These are phyloP conservation scores for Polyodon spathula DNA, from an alignment of 2,113 vertebrate genomes.

Conservation along the genomic window DNA sequence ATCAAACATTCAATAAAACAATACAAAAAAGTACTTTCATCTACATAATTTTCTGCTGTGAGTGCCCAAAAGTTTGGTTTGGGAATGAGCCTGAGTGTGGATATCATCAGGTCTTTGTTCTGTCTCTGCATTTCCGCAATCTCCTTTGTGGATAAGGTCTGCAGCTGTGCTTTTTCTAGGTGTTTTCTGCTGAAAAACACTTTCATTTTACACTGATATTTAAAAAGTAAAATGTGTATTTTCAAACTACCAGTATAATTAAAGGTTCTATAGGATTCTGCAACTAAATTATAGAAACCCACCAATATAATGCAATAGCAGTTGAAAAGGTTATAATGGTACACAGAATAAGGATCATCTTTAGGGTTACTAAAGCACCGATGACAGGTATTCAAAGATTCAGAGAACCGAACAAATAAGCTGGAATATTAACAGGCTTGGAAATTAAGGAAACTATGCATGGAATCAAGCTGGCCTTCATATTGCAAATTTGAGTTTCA, in stretches of 20 bases:
- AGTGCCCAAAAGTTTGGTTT: constrained; percentile 38
- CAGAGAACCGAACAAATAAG: too few species aligned
- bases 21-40: background rate
- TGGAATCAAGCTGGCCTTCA: too few species aligned
- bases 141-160: constrained; percentile 53
- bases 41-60: background rate
- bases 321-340: background rate
- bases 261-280: background rate
- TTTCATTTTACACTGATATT: background rate
- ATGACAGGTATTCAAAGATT: too few species aligned
- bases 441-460: too few species aligned
- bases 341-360: background rate
- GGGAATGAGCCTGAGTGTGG: constrained; percentile 83
- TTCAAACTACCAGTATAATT: background rate
- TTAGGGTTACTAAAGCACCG: too few species aligned
- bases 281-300: background rate
- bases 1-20: background rate
- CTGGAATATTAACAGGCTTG: too few species aligned
- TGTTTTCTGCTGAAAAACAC: constrained; percentile 54
- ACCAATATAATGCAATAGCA: background rate
- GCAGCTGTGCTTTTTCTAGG: constrained; percentile 60
- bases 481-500: background rate
- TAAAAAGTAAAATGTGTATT: too few species aligned
- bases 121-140: constrained; percentile 31
- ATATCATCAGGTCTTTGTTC: constrained; percentile 36